Conservation (phyloP, 2,113 vertebrate species). For the Dasyornis broadbenti region DNA sequence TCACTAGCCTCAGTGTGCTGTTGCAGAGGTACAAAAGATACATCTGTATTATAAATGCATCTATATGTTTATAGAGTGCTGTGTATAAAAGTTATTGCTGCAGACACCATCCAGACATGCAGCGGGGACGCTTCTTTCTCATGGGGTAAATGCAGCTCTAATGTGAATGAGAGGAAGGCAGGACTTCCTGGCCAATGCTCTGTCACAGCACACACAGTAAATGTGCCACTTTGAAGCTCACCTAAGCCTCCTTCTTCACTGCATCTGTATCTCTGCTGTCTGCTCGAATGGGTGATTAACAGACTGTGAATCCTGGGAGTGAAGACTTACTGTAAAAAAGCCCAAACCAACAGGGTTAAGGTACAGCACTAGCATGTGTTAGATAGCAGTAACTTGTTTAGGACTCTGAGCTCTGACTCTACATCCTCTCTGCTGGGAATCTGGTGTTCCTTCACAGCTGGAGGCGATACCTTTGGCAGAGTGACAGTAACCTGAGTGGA, state of each 20-base stretch:
- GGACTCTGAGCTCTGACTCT: neutral
- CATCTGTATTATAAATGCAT: neutral
- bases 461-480: neutral
- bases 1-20: neutral
- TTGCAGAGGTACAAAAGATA: neutral
- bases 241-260: neutral
- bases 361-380: neutral
- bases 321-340: neutral
- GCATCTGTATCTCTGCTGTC: neutral
- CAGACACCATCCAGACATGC: neutral
- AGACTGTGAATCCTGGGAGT: neutral
- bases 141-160: neutral
- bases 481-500: neutral
- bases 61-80: neutral
- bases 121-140: neutral
- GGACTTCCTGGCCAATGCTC: neutral
- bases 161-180: neutral
- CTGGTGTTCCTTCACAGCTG: neutral
- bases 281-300: neutral
- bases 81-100: neutral
- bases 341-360: neutral
- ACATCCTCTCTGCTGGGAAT: neutral
- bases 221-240: neutral
- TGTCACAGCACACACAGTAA: neutral
- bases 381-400: neutral